Percentiles rank a stretch among this genome's conserved stretches.
These are phyloP conservation scores for Halcyon leucocephala DNA, from an alignment of 2,797 vertebrate species.

Conservation along the genomic window DNA sequence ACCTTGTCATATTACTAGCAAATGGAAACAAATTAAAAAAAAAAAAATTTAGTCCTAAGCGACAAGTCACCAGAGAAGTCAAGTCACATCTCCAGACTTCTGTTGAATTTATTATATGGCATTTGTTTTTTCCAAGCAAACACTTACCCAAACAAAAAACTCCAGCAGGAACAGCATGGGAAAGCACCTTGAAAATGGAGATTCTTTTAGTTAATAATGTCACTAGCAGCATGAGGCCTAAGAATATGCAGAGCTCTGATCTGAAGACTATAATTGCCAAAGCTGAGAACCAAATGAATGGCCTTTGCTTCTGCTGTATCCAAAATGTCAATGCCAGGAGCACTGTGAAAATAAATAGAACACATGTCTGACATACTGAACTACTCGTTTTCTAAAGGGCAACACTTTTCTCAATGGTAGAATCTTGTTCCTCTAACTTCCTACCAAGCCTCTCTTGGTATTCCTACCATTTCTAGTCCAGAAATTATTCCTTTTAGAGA, in stretches of 20 bases:
- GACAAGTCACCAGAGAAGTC: background rate
- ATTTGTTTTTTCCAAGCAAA: background rate
- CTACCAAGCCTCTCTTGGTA: background rate
- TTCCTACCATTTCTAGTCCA: background rate
- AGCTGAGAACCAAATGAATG: constrained; percentile 91
- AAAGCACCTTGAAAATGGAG: constrained; percentile 79
- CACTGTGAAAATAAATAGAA: constrained; percentile 75
- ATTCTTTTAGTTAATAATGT: constrained; percentile 83
- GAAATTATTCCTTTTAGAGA: background rate
- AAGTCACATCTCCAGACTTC: background rate
- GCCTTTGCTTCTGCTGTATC: constrained; percentile 86
- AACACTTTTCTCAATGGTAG: background rate
- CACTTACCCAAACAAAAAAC: constrained; percentile 87
- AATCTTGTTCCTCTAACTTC: background rate
- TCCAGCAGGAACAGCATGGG: constrained; percentile 87
- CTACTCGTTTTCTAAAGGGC: background rate
- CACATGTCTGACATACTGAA: background rate
- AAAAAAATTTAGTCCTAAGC: background rate
- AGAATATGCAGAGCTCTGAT: constrained; percentile 89
- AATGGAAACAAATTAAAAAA: background rate
- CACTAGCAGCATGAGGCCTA: constrained; percentile 90
- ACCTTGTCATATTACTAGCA: background rate
- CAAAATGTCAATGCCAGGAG: constrained; percentile 89
- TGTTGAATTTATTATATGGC: background rate
- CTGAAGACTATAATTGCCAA: constrained; percentile 91